Evolutionary conservation across 1,140 invertebrate species (phyloP), one percentile per base, ranked within the genome.

Genomic region (Agrypnia vestita): DNA sequence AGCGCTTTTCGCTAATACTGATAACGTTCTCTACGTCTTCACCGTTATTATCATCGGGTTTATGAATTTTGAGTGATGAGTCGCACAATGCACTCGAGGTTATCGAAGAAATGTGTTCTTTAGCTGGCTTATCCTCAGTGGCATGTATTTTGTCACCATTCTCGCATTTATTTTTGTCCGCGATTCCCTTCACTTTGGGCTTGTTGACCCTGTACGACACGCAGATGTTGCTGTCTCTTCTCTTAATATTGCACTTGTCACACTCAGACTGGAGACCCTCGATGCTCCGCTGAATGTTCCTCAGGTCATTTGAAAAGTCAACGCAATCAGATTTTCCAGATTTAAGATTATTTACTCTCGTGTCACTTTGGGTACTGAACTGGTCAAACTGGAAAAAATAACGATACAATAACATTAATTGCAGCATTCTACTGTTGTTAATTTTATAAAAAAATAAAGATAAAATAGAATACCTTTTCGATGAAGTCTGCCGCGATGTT

Each of bases 151-250:
- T 76, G 19, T 53, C 61, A 51, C 19, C 21, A 77, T 15, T 35
- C 13, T 67, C 59, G 25, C 12, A 35, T 51, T 35, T 67, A 13
- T 17, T 76, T n/a, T 67, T 67, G 12, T 77, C 59, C 10, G 17
- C 7, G 12, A 64, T 12, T 69, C 73, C 69, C 61, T 51, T 73
- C n/a, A 15, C 8, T 79, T 83, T 81, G 19, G 76, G 46, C 76
- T 80, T 77, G 53, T 75, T 79, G 10, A 80, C 44, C 43, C 55
- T 80, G 21, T 83, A 83, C 4, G 79, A 79, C 15, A 83, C 71
- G 12, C 82, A 80, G 12, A 83, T 17, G 67, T 77, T 83, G 47
- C 73, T 81, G 43, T 83, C 77, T 64, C 56, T 76, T 19, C 76
- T 71, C 59, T 79, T 75, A 25, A 79, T 11, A 21, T 83, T 81